These are phyloP conservation scores for Ctenodactylus gundi DNA, from an alignment of 2,113 vertebrate species.

Conservation along the genomic window DNA sequence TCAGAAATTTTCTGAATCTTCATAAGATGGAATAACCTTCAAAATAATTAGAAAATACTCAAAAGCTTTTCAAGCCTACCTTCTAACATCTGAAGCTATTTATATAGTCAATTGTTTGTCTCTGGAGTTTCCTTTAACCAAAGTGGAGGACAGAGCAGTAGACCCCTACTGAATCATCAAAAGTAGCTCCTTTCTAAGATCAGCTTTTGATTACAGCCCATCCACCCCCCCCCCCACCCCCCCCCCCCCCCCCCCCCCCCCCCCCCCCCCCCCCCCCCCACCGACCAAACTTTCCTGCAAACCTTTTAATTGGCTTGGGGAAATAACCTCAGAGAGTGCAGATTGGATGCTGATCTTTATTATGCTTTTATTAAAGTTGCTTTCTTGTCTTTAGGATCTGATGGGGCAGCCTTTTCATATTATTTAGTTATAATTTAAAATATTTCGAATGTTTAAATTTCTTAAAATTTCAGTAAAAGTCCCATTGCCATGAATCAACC, in stretches of 20 bases:
- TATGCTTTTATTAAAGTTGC: background rate
- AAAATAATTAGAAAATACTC: background rate
- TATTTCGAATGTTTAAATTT: background rate
- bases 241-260: too few relatives aligned
- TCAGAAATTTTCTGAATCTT: background rate
- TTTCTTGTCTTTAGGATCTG: background rate
- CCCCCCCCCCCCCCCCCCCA: too few relatives aligned
- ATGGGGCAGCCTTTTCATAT: background rate
- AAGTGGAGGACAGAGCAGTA: background rate
- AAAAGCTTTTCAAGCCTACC: background rate
- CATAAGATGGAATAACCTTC: background rate
- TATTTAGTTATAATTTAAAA: background rate
- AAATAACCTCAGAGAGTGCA: background rate
- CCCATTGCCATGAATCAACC: too few relatives aligned
- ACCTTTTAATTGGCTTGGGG: background rate
- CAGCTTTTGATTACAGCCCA: background rate
- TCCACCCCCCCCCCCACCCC: too few relatives aligned
- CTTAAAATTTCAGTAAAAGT: background rate
- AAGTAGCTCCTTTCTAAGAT: background rate
- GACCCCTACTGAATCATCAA: background rate
- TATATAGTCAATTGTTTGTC: background rate
- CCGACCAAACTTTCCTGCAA: fast-evolving
- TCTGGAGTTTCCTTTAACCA: background rate
- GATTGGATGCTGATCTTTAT: background rate
- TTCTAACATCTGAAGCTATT: background rate